A percentile compares a stretch with the other conserved stretches of the same genome.
phyloP scores from a whole-genome alignment of 2,888 invertebrate genomes.

The Protodeltote pygarga region DNA sequence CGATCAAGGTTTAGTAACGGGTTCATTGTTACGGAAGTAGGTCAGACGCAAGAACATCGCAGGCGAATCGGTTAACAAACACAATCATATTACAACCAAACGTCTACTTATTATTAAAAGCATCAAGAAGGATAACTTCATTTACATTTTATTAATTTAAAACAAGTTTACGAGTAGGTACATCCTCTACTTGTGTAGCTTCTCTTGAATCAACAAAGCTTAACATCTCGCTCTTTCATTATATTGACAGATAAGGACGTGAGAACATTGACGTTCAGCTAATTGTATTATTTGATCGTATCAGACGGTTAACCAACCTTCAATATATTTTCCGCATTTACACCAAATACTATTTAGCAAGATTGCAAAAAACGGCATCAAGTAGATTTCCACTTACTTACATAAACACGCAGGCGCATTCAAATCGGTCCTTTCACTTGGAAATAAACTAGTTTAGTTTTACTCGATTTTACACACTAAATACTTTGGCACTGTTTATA shows the following conservation, averaged over 20 bases:
- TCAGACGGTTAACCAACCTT: constrained; percentile 42
- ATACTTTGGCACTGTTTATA: constrained; percentile 64
- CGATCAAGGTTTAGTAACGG: constrained; percentile 47
- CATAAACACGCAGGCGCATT: constrained; percentile 61
- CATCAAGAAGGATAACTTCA: constrained; percentile 17
- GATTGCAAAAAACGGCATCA: constrained; percentile 44
- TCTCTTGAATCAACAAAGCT: constrained; percentile 17
- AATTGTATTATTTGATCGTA: constrained; percentile 17
- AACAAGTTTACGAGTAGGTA: constrained; percentile 39
- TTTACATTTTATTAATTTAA: constrained; percentile 16
- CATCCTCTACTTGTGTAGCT: constrained; percentile 22
- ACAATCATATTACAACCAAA: too few relatives aligned
- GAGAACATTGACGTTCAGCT: constrained; percentile 17
- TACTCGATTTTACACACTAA: constrained; percentile 58
- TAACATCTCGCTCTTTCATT: constrained; percentile 36
- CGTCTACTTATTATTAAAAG: neutral
- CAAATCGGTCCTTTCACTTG: constrained; percentile 62
- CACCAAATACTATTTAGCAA: constrained; percentile 21
- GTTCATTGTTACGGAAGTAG: constrained; percentile 51
- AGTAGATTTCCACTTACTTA: constrained; percentile 74
- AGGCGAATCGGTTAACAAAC: constrained; percentile 33
- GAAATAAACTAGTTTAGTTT: constrained; percentile 52
- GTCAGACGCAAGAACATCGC: constrained; percentile 61
- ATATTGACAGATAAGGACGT: constrained; percentile 43
- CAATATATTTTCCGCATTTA: constrained; percentile 45